phyloP scores from a whole-genome alignment of 2,113 vertebrate genomes.

The Panthera tigris region DNA sequence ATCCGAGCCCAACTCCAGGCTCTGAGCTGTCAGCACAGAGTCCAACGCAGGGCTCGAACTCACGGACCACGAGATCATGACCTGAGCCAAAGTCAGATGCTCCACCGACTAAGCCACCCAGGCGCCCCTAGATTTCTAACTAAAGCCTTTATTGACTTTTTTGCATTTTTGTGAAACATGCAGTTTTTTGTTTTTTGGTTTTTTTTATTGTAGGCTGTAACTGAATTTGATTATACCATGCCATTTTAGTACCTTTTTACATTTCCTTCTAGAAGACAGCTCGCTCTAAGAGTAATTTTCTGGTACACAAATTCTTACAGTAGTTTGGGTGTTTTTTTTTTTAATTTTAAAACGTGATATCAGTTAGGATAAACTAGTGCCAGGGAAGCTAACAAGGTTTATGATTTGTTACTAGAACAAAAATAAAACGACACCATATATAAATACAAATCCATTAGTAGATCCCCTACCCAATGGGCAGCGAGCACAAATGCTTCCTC shows the following conservation, averaged over 20 bases:
- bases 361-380: conserved; percentile 66
- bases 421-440: not conserved
- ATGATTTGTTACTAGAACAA: conserved; percentile 56
- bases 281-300: conserved; percentile 83
- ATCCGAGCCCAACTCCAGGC: too few species aligned
- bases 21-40: too few species aligned
- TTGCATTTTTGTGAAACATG: not conserved
- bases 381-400: conserved; percentile 68
- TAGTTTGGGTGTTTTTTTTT: conserved; percentile 67
- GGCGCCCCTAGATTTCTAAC: not conserved
- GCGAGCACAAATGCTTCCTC: not conserved
- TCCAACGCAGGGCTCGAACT: too few species aligned
- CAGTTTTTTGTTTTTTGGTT: not conserved
- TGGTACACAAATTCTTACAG: conserved; percentile 78
- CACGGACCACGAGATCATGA: too few species aligned
- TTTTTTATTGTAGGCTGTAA: not conserved
- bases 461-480: not conserved
- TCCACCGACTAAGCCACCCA: too few species aligned
- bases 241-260: conserved; percentile 64
- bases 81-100: too few species aligned
- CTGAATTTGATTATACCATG: not conserved
- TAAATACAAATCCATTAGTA: not conserved
- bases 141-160: not conserved
- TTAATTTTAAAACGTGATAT: conserved; percentile 58
- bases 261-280: conserved; percentile 69